Percentiles rank a stretch among this genome's conserved stretches.
Conservation (phyloP, 1,140 invertebrate species). For the Drosophila cardini region DNA sequence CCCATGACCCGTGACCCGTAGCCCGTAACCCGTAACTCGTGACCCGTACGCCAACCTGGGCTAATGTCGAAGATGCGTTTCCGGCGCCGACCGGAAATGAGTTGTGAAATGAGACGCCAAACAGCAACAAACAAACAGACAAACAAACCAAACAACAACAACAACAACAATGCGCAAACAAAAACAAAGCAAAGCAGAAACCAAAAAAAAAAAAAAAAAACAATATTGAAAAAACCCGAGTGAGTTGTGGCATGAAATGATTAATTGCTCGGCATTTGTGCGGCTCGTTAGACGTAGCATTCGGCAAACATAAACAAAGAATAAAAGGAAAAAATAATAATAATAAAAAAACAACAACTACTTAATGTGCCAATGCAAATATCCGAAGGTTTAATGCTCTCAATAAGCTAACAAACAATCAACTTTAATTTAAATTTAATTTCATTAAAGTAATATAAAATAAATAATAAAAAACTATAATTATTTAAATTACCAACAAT, state of each 20-base stretch:
- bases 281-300: constrained; percentile 50
- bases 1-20: not conserved
- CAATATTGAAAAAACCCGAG: constrained; percentile 6
- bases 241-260: constrained; percentile 40
- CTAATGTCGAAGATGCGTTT: constrained; percentile 63
- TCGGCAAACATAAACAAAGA: constrained; percentile 40
- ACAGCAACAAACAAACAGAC: constrained; percentile 21
- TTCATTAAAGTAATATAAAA: too few relatives aligned
- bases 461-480: too few relatives aligned
- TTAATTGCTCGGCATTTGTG: constrained; percentile 60
- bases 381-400: not conserved
- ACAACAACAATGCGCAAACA: constrained; percentile 1
- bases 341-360: constrained; percentile 11
- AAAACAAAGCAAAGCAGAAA: not conserved
- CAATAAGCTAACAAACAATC: not conserved
- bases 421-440: not conserved
- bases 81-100: constrained; percentile 57
- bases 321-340: constrained; percentile 8
- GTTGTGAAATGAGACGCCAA: constrained; percentile 58
- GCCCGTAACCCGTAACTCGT: not conserved
- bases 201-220: constrained; percentile 6
- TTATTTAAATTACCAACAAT: too few relatives aligned
- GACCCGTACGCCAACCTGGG: constrained; percentile 35
- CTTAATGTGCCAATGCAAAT: not conserved
- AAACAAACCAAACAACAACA: constrained; percentile 9